phyloP scores from a whole-genome alignment of 2,888 invertebrate genomes.

The Toxonevra muliebris region DNA sequence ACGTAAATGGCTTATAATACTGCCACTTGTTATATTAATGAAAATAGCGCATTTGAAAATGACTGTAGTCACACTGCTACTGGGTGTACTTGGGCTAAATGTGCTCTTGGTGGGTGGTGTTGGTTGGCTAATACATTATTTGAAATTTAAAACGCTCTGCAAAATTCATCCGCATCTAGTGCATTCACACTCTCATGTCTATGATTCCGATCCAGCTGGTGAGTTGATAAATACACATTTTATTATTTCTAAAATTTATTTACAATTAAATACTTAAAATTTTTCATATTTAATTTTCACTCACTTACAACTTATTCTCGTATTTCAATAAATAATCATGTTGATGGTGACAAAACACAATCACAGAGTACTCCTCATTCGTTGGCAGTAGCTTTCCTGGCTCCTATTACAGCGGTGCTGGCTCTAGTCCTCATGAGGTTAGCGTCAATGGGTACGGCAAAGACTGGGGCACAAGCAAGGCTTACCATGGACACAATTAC shows the following conservation, averaged over 20 bases:
- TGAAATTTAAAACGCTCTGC: constrained; percentile 62
- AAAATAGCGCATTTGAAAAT: constrained; percentile 62
- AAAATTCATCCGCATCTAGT: constrained; percentile 62
- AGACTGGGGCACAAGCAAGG: constrained; percentile 60
- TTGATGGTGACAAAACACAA: constrained; percentile 29
- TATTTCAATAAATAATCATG: constrained; percentile 1
- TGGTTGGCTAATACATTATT: constrained; percentile 61
- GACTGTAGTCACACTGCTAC: constrained; percentile 55
- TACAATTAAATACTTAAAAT: no score
- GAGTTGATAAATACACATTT: constrained; percentile 26
- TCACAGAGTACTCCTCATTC: constrained; percentile 59
- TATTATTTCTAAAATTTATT: no score
- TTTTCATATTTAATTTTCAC: not conserved
- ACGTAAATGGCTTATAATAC: constrained; percentile 55
- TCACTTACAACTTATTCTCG: not conserved
- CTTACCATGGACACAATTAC: constrained; percentile 57
- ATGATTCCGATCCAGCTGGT: constrained; percentile 60
- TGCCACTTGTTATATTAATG: constrained; percentile 61
- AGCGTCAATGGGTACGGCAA: constrained; percentile 50
- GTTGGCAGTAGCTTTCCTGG: constrained; percentile 57
- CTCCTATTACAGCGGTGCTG: constrained; percentile 45
- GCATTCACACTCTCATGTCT: constrained; percentile 61
- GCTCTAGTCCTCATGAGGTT: constrained; percentile 54
- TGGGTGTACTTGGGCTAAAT: constrained; percentile 58
- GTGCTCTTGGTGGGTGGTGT: constrained; percentile 57